Evolutionary conservation across 1,140 invertebrate species (phyloP), one percentile per base, ranked within the genome.

Genomic region (Diorhabda elongata): DNA sequence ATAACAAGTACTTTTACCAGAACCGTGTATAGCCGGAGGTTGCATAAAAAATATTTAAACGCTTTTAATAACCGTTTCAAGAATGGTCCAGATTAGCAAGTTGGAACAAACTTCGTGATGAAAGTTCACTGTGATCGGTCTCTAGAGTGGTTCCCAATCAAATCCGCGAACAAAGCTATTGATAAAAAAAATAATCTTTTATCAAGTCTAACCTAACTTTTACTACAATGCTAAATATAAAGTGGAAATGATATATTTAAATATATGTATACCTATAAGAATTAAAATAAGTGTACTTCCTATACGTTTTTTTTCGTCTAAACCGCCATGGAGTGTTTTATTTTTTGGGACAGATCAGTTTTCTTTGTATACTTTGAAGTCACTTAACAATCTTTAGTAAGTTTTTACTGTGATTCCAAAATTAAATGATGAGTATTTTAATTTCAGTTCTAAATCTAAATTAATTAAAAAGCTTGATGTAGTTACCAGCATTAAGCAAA

Each of bases 341-440:
- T 91, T 91, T 80, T 90, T 90, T 78, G 90, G 90, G 3, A 87
- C 86, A 7, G 88, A 91, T 76, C 79, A 84, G 52, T 91, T 91
- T 83, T 86, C 89, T 0, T 66, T 90, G n/a, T 79, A 83, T 58
- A 90, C 87, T 76, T 81, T 91, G 45, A 81, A 84, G 76, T 71
- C 73, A 42, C 76, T 90, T 5, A 66, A 83, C 69, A 67, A 78
- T 6, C 77, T 82, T 73, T 81, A 80, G 86, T 87, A 82, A 82
- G 83, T 83, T 69, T 56, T n/a, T 64, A 66, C 58, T 60, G 63
- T 58, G 5, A n/a, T 2, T 3, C 42, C 44, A 52, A 42, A 11
- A 3, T 42, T 69, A 42, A 26, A 44, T 8, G 4, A 26, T 52
- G 26, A 41, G 6, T 52, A 52, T 52, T 52, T 52, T 52, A 52